Evolutionary conservation across 2,797 vertebrate species (phyloP).

Genomic region (Characodon lateralis): DNA sequence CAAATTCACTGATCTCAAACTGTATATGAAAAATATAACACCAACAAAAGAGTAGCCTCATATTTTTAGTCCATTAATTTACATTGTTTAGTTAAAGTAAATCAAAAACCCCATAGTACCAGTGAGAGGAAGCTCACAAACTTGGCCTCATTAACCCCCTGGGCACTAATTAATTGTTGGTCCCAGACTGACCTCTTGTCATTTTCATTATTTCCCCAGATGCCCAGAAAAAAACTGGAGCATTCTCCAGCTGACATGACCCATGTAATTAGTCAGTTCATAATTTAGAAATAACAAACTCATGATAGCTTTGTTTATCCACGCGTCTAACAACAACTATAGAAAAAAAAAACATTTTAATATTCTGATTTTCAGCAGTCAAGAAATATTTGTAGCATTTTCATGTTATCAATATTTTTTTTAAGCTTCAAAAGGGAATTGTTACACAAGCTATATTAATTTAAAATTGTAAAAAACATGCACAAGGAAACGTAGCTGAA

Average conservation of each 20-base stretch:
- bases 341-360: neutral
- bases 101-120: neutral
- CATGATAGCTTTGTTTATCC: neutral
- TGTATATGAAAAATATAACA: conserved; percentile 2
- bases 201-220: conserved; percentile 10
- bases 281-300: neutral
- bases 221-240: neutral
- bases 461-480: neutral
- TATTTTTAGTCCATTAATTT: neutral
- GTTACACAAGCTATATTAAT: neutral
- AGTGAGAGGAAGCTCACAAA: neutral
- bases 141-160: conserved; percentile 4
- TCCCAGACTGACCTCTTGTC: neutral
- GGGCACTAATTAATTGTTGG: neutral
- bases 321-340: neutral
- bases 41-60: neutral
- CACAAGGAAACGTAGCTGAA: neutral
- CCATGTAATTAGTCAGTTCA: neutral
- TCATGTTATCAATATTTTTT: neutral
- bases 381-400: too few relatives aligned
- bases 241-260: neutral
- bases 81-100: neutral
- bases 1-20: conserved; percentile 4
- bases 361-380: neutral
- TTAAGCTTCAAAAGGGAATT: neutral